Conservation (phyloP, 2,888 invertebrate species). For the Meteorus cinctellus region DNA sequence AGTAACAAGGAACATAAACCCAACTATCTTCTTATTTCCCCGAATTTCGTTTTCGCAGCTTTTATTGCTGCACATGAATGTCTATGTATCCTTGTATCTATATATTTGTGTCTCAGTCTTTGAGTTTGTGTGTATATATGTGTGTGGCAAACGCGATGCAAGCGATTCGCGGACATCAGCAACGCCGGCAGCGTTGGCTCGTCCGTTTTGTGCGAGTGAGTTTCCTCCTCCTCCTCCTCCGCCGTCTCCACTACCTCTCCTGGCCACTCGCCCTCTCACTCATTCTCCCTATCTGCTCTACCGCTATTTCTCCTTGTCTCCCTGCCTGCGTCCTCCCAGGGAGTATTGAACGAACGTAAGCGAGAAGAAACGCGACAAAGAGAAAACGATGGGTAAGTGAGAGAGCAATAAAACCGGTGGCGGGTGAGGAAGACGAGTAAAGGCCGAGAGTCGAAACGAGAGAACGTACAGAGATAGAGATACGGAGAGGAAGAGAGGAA, state of each 20-base stretch:
- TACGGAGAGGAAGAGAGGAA: slow-evolving; percentile 52
- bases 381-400: slow-evolving; percentile 51
- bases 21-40: not conserved
- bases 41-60: slow-evolving; percentile 23
- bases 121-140: not conserved
- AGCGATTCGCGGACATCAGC: slow-evolving; percentile 33
- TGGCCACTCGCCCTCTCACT: slow-evolving; percentile 45
- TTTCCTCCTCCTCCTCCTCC: not conserved
- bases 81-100: not conserved
- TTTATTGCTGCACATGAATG: not conserved
- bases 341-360: slow-evolving; percentile 69
- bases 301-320: slow-evolving; percentile 22
- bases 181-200: slow-evolving; percentile 26
- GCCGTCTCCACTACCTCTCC: not conserved
- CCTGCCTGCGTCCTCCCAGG: slow-evolving; percentile 43
- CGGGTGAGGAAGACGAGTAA: slow-evolving; percentile 48
- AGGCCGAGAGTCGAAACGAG: slow-evolving; percentile 38
- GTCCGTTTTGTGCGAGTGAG: slow-evolving; percentile 33
- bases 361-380: slow-evolving; percentile 55
- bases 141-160: not conserved
- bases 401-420: slow-evolving; percentile 49
- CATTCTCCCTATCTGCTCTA: slow-evolving; percentile 51
- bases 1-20: not conserved
- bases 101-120: not conserved
- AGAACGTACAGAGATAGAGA: slow-evolving; percentile 54